Percentiles rank a stretch among this genome's conserved stretches.
These are phyloP conservation scores for Dryobota labecula DNA, from an alignment of 2,888 invertebrate species.

Conservation along the genomic window DNA sequence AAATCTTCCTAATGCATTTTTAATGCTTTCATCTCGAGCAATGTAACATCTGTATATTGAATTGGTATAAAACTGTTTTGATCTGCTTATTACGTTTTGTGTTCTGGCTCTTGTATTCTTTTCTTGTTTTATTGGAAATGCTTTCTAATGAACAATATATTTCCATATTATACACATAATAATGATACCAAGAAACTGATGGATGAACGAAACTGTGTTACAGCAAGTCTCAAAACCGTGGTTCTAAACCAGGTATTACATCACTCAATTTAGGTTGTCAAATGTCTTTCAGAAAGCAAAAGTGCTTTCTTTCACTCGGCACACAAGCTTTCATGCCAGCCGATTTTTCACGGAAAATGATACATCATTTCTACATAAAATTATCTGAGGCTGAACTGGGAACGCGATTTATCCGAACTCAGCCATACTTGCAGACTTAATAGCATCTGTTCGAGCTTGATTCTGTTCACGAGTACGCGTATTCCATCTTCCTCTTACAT, in stretches of 20 bases:
- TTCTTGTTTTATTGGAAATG: not conserved
- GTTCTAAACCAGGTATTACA: constrained; percentile 10
- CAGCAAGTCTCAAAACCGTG: not conserved
- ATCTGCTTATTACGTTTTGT: constrained; percentile 14
- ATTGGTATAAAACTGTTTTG: constrained; percentile 43
- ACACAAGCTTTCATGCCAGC: not conserved
- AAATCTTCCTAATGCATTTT: constrained; percentile 63
- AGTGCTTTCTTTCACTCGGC: constrained; percentile 23
- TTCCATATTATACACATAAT: not conserved
- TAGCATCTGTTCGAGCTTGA: constrained; percentile 17
- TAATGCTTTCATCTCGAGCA: constrained; percentile 58
- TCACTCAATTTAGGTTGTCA: constrained; percentile 46
- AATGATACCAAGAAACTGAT: not conserved
- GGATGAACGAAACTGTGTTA: not conserved
- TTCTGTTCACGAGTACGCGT: constrained; percentile 23
- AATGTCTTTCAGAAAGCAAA: constrained; percentile 32
- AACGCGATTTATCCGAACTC: constrained; percentile 8
- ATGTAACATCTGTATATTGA: constrained; percentile 49
- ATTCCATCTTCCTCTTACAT: constrained; percentile 46
- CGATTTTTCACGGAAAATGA: constrained; percentile 33
- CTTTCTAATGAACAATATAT: not conserved
- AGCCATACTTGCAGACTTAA: constrained; percentile 19
- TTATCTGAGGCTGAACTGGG: constrained; percentile 27
- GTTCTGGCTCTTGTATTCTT: not conserved
- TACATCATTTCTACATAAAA: constrained; percentile 38